These are phyloP conservation scores for Lophotriccus pileatus DNA, from an alignment of 2,797 vertebrate species.

Conservation along the genomic window DNA sequence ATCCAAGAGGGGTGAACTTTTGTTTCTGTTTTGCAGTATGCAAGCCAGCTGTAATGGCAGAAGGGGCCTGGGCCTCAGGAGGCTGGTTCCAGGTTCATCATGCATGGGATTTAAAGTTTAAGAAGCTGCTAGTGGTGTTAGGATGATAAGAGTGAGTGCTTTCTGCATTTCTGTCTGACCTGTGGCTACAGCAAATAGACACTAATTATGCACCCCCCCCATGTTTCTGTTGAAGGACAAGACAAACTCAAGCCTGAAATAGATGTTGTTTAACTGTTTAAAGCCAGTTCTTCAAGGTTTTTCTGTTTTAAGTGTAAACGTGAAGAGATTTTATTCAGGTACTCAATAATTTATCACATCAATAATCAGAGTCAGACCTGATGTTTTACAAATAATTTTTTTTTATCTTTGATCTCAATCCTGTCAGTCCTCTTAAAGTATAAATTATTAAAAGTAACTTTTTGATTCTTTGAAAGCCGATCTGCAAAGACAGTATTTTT, in stretches of 20 bases:
- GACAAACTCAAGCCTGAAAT: neutral
- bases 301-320: constrained; percentile 14
- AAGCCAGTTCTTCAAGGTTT: constrained; percentile 38
- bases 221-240: constrained; percentile 12
- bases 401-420: constrained; percentile 30
- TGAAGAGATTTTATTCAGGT: constrained; percentile 23
- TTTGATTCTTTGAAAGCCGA: constrained; percentile 37
- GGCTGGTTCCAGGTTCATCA: neutral
- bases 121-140: neutral
- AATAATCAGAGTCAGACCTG: constrained; percentile 54
- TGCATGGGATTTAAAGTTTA: neutral
- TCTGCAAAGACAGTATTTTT: constrained; percentile 34
- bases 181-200: neutral
- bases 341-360: constrained; percentile 60
- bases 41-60: neutral
- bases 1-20: neutral
- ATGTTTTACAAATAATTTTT: constrained; percentile 62
- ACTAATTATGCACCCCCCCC: neutral
- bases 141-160: neutral
- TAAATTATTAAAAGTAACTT: constrained; percentile 66
- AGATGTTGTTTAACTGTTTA: constrained; percentile 21
- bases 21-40: accelerated
- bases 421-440: constrained; percentile 55
- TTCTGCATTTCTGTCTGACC: neutral
- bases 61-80: neutral